These are phyloP conservation scores for Tetrapedia diversipes DNA, from an alignment of 2,888 invertebrate genomes.

Conservation along the genomic window DNA sequence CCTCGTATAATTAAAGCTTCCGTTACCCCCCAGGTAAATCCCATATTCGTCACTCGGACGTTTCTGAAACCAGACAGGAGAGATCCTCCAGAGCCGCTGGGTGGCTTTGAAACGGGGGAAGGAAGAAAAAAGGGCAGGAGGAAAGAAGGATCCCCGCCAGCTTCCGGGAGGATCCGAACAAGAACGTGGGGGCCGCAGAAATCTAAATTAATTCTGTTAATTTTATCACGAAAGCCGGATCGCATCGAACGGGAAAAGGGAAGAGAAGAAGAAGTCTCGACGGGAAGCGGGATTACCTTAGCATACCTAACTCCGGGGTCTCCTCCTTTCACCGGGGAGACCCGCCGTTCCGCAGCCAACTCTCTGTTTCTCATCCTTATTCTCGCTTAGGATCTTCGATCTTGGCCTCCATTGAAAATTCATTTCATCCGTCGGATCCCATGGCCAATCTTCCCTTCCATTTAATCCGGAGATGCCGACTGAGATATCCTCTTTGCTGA, in stretches of 20 bases:
- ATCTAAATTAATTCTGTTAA: conserved; percentile 40
- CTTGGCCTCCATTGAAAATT: conserved; percentile 75
- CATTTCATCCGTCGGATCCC: conserved; percentile 74
- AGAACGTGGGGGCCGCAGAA: not conserved
- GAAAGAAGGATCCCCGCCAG: too few relatives aligned
- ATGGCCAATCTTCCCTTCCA: conserved; percentile 74
- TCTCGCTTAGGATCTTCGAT: conserved; percentile 59
- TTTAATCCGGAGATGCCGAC: conserved; percentile 73
- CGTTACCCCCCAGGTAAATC: not conserved
- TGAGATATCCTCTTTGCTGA: conserved; percentile 70
- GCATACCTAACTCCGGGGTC: conserved; percentile 31
- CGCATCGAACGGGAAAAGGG: not conserved
- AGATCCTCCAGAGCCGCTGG: too few relatives aligned
- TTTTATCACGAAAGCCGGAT: conserved; percentile 18
- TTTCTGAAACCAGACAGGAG: too few relatives aligned
- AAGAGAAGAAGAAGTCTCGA: conserved; percentile 15
- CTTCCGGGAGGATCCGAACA: not conserved
- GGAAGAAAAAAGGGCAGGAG: too few relatives aligned
- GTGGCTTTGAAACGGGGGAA: too few relatives aligned
- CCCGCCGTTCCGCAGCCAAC: conserved; percentile 3
- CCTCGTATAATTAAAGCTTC: conserved; percentile 9
- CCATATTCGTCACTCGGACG: not conserved
- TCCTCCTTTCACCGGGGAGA: not conserved
- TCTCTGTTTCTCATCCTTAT: conserved; percentile 47
- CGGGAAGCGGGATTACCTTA: conserved; percentile 31